These are phyloP conservation scores for Molossus molossus DNA, from an alignment of 2,797 vertebrate genomes.

Conservation along the genomic window DNA sequence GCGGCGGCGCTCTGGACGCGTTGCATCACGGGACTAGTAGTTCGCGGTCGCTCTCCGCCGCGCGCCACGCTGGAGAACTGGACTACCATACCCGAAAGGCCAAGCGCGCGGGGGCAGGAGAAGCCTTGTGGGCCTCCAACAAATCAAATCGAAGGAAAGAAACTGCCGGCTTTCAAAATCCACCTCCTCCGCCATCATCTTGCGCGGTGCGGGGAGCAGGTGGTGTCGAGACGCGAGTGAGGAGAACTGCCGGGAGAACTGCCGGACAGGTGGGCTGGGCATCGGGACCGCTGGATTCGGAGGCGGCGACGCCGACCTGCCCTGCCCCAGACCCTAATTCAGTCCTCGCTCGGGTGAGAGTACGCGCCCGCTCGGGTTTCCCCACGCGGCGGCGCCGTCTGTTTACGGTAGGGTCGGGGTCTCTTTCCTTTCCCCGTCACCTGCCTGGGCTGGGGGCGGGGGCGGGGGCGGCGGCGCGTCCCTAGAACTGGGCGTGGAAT, in stretches of 20 bases:
- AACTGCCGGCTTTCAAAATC: conserved; percentile 92
- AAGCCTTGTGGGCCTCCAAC: conserved; percentile 46
- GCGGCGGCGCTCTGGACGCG: neutral
- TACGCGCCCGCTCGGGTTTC: conserved; percentile 11
- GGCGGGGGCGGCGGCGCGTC: neutral
- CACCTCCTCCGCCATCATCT: conserved; percentile 88
- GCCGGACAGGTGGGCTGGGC: neutral
- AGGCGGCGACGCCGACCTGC: neutral
- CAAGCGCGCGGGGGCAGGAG: neutral
- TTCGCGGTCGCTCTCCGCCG: accelerated
- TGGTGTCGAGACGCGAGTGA: conserved; percentile 34
- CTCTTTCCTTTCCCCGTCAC: conserved; percentile 32
- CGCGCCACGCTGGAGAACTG: neutral
- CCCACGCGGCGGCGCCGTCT: conserved; percentile 72
- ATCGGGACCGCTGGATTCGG: neutral
- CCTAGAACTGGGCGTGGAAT: neutral
- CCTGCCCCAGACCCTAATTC: neutral
- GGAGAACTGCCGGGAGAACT: neutral
- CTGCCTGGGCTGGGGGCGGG: neutral
- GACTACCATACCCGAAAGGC: conserved; percentile 77
- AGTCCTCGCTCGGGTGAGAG: neutral
- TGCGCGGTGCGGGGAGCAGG: conserved; percentile 72
- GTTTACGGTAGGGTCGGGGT: conserved; percentile 72
- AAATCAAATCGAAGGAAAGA: conserved; percentile 87
- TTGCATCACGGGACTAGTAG: conserved; percentile 54